A percentile compares a stretch with the other conserved stretches of the same genome.
Evolutionary conservation across 2,113 vertebrate genomes (phyloP).

Genomic region (Pantherophis guttatus): DNA sequence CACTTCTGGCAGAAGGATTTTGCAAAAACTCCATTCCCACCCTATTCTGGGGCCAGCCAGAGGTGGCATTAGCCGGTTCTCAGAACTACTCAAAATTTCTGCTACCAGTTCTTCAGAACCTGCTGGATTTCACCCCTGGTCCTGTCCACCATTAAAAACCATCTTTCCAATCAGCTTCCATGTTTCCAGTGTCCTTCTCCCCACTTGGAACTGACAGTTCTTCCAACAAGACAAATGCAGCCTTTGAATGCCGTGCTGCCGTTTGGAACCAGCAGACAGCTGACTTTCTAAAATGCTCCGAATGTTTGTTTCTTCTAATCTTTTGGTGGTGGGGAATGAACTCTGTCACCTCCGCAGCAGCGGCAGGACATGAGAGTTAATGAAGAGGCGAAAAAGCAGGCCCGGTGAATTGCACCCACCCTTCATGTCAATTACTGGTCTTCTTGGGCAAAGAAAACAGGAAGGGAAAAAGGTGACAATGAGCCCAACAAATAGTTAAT

Average conservation of each 20-base stretch:
- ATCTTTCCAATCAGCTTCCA: too few relatives aligned
- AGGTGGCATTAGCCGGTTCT: too few relatives aligned
- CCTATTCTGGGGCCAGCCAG: too few relatives aligned
- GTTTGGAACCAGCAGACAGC: slow-evolving; percentile 22
- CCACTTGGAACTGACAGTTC: too few relatives aligned
- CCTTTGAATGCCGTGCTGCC: slow-evolving; percentile 27
- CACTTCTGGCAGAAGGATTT: too few relatives aligned
- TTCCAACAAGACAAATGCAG: background rate
- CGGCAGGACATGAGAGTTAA: slow-evolving; percentile 57
- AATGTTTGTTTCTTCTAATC: slow-evolving; percentile 65
- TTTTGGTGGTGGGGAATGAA: slow-evolving; percentile 58
- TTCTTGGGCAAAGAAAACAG: slow-evolving; percentile 27
- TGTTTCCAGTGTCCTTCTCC: too few relatives aligned
- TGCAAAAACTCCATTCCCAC: too few relatives aligned
- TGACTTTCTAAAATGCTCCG: slow-evolving; percentile 53
- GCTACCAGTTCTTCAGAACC: too few relatives aligned
- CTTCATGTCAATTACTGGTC: slow-evolving; percentile 32
- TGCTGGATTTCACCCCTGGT: too few relatives aligned
- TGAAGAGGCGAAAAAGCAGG: slow-evolving; percentile 54
- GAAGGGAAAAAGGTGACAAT: slow-evolving; percentile 46
- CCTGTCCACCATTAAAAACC: too few relatives aligned
- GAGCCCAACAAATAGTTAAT: slow-evolving; percentile 30
- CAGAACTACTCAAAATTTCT: too few relatives aligned
- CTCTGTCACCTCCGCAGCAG: slow-evolving; percentile 39
- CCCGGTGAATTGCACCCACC: slow-evolving; percentile 46